Evolutionary conservation across 2,888 invertebrate species (phyloP).

Genomic region (Pinctada fucata): DNA sequence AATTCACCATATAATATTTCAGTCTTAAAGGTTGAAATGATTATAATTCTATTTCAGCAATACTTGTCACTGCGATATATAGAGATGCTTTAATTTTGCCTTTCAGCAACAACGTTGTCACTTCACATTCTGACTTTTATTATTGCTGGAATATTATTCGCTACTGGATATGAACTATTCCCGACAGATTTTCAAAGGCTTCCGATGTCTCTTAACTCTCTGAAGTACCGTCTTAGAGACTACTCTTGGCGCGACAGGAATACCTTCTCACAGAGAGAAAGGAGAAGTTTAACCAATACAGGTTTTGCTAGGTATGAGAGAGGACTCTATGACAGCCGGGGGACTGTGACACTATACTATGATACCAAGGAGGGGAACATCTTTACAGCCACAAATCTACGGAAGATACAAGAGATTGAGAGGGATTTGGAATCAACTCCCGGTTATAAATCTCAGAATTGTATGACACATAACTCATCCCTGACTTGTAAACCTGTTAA

Average conservation of each 20-base stretch:
- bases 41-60: too few species aligned
- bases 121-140: conserved; percentile 49
- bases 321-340: conserved; percentile 32
- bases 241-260: conserved; percentile 54
- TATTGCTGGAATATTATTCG: conserved; percentile 45
- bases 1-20: too few species aligned
- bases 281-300: conserved; percentile 36
- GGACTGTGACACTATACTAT: conserved; percentile 53
- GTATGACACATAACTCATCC: conserved; percentile 31
- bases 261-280: conserved; percentile 39
- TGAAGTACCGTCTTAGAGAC: conserved; percentile 54
- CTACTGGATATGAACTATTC: conserved; percentile 55
- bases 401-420: conserved; percentile 56
- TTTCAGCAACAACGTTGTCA: conserved; percentile 53
- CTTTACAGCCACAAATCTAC: conserved; percentile 56
- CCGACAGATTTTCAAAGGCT: conserved; percentile 59
- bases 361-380: conserved; percentile 57
- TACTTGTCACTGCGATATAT: too few species aligned
- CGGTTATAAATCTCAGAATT: conserved; percentile 47
- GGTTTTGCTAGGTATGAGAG: conserved; percentile 21
- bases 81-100: conserved; percentile 6
- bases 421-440: conserved; percentile 39
- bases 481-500: conserved; percentile 44
- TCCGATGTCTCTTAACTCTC: conserved; percentile 60
- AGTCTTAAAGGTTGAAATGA: too few species aligned